These are phyloP conservation scores for Monodelphis domestica DNA, from an alignment of 2,797 vertebrate species.

Conservation along the genomic window DNA sequence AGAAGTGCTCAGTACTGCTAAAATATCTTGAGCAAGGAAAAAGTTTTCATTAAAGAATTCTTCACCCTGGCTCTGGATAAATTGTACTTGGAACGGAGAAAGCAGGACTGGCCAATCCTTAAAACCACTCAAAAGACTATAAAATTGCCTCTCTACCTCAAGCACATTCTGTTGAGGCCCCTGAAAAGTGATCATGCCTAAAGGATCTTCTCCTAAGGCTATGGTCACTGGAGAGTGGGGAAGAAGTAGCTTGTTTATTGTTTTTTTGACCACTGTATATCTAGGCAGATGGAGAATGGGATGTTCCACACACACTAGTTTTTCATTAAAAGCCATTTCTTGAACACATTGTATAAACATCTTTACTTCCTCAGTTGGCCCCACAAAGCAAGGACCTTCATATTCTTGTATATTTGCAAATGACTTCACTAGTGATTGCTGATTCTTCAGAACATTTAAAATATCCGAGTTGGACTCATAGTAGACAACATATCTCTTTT, in stretches of 20 bases:
- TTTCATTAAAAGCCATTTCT: background rate
- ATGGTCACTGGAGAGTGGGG: background rate
- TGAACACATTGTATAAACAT: background rate
- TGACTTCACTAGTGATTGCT: background rate
- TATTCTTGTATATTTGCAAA: conserved; percentile 20
- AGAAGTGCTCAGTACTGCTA: background rate
- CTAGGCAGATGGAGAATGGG: background rate
- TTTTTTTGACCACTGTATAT: background rate
- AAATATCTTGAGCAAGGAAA: background rate
- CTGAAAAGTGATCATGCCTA: background rate
- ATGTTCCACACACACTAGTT: background rate
- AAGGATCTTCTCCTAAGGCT: background rate
- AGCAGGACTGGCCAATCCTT: background rate
- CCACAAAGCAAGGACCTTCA: conserved; percentile 1
- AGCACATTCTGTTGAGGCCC: background rate
- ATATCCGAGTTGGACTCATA: background rate
- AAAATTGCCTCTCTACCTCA: background rate
- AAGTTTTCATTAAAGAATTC: background rate
- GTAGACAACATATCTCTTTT: background rate
- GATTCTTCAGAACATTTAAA: background rate
- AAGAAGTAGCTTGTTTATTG: background rate
- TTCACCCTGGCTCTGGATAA: background rate
- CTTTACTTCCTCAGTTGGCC: background rate
- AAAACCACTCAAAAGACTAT: conserved; percentile 3
- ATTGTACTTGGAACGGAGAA: background rate